Conservation (phyloP, 2,113 vertebrate genomes). For the Zosterops lateralis region DNA sequence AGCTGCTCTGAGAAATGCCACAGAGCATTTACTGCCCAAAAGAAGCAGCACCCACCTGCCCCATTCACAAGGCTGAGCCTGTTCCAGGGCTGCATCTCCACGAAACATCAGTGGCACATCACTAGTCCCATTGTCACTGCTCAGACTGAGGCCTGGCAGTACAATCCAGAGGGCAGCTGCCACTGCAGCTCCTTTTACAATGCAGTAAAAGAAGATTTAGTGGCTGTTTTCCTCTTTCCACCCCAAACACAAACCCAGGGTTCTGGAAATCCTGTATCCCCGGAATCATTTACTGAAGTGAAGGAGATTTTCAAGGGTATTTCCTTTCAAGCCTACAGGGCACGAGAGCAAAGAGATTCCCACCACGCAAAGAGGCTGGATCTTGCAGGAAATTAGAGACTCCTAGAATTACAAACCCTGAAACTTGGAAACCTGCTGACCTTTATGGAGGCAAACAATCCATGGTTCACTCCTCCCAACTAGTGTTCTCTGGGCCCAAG, state of each 20-base stretch:
- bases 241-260: neutral
- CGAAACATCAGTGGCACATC: neutral
- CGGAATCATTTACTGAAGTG: neutral
- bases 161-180: neutral
- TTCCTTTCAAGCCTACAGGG: neutral
- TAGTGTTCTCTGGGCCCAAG: neutral
- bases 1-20: neutral
- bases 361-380: neutral
- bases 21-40: rapidly evolving
- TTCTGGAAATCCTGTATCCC: neutral
- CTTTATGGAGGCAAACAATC: neutral
- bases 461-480: neutral
- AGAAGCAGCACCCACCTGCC: neutral
- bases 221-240: neutral
- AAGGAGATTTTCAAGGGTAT: neutral
- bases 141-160: rapidly evolving
- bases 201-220: neutral
- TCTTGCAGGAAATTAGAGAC: neutral
- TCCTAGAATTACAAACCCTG: neutral
- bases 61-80: neutral
- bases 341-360: neutral
- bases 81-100: neutral
- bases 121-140: neutral
- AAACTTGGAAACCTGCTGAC: neutral
- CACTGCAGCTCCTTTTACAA: neutral